Evolutionary conservation across 2,797 vertebrate species (phyloP), one percentile per base, ranked within the genome.

Genomic region (Galago senegalensis): DNA sequence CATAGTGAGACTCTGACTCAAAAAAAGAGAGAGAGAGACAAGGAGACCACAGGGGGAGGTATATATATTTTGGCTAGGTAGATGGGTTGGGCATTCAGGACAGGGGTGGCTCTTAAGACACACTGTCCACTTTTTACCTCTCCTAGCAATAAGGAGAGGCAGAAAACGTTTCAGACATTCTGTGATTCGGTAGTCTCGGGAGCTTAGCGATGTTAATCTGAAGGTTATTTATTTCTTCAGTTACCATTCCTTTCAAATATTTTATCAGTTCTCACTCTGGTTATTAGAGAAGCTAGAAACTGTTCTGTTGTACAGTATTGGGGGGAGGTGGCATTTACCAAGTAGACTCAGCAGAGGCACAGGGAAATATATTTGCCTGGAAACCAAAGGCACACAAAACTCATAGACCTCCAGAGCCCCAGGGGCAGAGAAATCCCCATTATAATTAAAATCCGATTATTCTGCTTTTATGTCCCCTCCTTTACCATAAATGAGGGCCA

Each of bases 341-440:
- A 72, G 60, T 40, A 31, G 1, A 81, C 43, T 58, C 53, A 25
- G 63, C 34, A 58, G 43, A 76, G 63, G 29, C 53, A 65, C 11
- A 37, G 60, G 75, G 75, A 94, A 88, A 94, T 21, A 12, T 8
- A 89, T 89, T 91, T 96, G 83, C 86, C 75, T 87, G 77, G 90
- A 97, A 96, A 94, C 88, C 25, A 95, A 37, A 92, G 95, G 40
- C 56, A 87, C 75, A 93, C 79, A 70, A 93, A 93, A 97, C 94
- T 95, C 82, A 90, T 70, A 95, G 61, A 80, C 95, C 93, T 97
- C 49, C 69, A 56, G 63, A 92, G 72, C 82, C 96, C 72, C 89
- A 81, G 84, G 96, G 87, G 46, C n/a, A 86, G 73, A 95, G 94
- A 98, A 97, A 97, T 96, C 94, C 95, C 82, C 85, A 90, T 97